These are phyloP conservation scores for Protonibea diacanthus DNA, from an alignment of 2,797 vertebrate species.

Conservation along the genomic window DNA sequence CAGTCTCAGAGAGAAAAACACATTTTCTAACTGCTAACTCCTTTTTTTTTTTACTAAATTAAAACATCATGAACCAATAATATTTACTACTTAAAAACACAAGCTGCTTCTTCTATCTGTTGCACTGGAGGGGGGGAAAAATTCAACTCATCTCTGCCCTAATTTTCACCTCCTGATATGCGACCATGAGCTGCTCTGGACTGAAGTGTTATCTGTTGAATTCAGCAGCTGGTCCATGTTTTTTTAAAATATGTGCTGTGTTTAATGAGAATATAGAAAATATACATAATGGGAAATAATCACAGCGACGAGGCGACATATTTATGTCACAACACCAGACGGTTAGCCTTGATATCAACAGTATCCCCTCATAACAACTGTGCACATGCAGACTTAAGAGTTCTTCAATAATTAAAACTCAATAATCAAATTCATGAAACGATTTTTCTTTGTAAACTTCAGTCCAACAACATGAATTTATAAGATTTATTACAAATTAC, in stretches of 20 bases:
- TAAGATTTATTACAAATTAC: background rate
- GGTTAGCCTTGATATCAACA: background rate
- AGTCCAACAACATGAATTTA: background rate
- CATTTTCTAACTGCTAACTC: background rate
- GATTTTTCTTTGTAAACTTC: background rate
- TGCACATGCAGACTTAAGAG: background rate
- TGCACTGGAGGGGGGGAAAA: conserved; percentile 8
- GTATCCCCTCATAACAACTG: background rate
- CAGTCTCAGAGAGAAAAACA: background rate
- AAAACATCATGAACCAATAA: background rate
- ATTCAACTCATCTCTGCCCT: conserved; percentile 2
- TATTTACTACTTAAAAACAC: background rate
- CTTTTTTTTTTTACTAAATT: too few species aligned
- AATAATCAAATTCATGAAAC: background rate
- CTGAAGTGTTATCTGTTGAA: conserved; percentile 29
- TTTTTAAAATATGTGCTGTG: background rate
- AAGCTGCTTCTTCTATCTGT: conserved; percentile 31
- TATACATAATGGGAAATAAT: background rate
- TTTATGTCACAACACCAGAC: background rate
- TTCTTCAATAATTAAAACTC: background rate
- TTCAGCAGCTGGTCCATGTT: background rate
- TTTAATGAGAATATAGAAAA: conserved; percentile 13
- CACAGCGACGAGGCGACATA: background rate
- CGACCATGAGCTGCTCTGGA: background rate
- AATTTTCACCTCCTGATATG: conserved; percentile 20